A percentile compares a stretch with the other conserved stretches of the same genome.
These are phyloP conservation scores for Caenorhabditis angaria DNA, from an alignment of 2,888 invertebrate genomes.

Conservation along the genomic window DNA sequence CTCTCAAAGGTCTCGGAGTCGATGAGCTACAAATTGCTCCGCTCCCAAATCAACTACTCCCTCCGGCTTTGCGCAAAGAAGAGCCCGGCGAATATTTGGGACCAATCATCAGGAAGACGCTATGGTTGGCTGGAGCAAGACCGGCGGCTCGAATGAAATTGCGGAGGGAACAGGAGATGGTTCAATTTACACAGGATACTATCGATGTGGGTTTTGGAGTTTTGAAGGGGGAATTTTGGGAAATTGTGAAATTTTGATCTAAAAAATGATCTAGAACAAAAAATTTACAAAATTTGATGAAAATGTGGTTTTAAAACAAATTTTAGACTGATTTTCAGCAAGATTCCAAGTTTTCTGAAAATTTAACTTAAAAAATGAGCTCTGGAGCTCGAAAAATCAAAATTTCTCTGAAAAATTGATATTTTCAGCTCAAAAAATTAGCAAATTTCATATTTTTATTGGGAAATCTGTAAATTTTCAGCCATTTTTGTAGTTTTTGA, in stretches of 20 bases:
- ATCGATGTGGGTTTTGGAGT: slow-evolving; percentile 10
- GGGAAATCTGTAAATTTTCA: too few species aligned
- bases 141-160: background rate
- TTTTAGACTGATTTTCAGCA: slow-evolving; percentile 1
- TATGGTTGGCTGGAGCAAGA: slow-evolving; percentile 24
- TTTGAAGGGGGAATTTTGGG: too few species aligned
- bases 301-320: too few species aligned
- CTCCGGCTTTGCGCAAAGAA: background rate
- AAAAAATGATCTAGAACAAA: too few species aligned
- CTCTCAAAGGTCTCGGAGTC: background rate
- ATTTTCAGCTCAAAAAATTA: too few species aligned
- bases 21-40: background rate
- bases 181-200: background rate
- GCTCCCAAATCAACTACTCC: slow-evolving; percentile 3
- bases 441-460: too few species aligned
- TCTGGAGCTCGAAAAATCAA: too few species aligned
- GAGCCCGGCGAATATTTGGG: background rate
- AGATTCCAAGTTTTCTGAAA: background rate
- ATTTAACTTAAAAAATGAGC: too few species aligned
- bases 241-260: too few species aligned
- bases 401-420: background rate
- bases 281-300: too few species aligned
- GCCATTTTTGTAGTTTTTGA: too few species aligned
- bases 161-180: background rate
- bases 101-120: slow-evolving; percentile 21